phyloP scores from a whole-genome alignment of 2,888 invertebrate species.

The Tipula confusa region DNA sequence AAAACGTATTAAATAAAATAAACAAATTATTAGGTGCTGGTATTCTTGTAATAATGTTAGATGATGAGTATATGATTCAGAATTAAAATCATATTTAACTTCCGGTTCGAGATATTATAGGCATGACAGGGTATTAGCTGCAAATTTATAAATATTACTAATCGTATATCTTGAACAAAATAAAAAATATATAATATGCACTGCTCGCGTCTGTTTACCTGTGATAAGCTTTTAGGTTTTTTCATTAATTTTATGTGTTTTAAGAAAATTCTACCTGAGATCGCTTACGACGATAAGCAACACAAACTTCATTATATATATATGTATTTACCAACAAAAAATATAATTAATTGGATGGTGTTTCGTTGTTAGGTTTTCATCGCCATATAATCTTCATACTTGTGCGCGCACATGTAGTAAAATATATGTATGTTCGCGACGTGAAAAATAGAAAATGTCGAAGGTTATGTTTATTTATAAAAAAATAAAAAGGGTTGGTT shows the following conservation, averaged over 20 bases:
- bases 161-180: not conserved
- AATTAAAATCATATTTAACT: not conserved
- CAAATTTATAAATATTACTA: not conserved
- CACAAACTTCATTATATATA: not conserved
- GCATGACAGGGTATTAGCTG: no score
- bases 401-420: not conserved
- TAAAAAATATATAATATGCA: not conserved
- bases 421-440: not conserved
- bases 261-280: constrained; percentile 5
- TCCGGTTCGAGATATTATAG: not conserved
- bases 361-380: not conserved
- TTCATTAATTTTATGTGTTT: not conserved
- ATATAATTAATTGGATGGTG: not conserved
- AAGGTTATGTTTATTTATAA: not conserved
- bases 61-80: not conserved
- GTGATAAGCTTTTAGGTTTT: not conserved
- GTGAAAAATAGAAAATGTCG: not conserved
- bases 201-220: not conserved
- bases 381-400: not conserved
- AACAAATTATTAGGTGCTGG: no score
- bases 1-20: no score
- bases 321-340: not conserved
- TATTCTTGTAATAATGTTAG: no score
- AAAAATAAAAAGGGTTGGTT: not conserved
- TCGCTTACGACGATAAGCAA: not conserved